Evolutionary conservation across 2,797 vertebrate genomes (phyloP).

Genomic region (Tinamus major): DNA sequence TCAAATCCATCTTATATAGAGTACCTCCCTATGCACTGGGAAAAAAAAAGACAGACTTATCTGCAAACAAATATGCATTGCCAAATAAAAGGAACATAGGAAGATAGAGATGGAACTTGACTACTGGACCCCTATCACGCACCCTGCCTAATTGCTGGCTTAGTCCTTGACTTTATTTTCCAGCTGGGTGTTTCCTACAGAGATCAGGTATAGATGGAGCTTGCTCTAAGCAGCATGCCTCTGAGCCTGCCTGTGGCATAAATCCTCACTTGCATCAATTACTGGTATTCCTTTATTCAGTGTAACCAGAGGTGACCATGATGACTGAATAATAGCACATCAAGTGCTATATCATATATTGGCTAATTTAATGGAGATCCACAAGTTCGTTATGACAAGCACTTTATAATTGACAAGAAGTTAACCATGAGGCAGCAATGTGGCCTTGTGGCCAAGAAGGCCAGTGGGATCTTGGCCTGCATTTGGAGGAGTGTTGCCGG

Average conservation of each 20-base stretch:
- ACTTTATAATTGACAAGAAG: neutral
- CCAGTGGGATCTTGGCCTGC: too few relatives aligned
- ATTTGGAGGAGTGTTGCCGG: too few relatives aligned
- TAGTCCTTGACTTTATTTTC: neutral
- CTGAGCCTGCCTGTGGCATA: neutral
- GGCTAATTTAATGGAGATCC: neutral
- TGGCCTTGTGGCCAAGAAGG: too few relatives aligned
- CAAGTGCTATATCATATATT: neutral
- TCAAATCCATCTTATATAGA: neutral
- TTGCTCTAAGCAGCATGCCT: neutral
- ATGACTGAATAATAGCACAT: neutral
- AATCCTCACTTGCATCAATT: neutral
- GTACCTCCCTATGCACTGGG: neutral
- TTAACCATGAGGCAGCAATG: too few relatives aligned
- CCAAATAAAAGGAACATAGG: neutral
- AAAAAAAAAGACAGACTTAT: neutral
- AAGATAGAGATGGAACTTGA: neutral
- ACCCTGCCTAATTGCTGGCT: neutral
- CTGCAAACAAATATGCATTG: neutral
- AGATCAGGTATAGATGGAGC: neutral
- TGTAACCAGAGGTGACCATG: neutral
- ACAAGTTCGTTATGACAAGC: neutral
- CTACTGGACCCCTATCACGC: neutral
- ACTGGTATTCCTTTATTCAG: neutral
- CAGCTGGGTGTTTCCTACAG: neutral